Conservation (phyloP, 2,113 vertebrate species). For the Hepsetus odoe region DNA sequence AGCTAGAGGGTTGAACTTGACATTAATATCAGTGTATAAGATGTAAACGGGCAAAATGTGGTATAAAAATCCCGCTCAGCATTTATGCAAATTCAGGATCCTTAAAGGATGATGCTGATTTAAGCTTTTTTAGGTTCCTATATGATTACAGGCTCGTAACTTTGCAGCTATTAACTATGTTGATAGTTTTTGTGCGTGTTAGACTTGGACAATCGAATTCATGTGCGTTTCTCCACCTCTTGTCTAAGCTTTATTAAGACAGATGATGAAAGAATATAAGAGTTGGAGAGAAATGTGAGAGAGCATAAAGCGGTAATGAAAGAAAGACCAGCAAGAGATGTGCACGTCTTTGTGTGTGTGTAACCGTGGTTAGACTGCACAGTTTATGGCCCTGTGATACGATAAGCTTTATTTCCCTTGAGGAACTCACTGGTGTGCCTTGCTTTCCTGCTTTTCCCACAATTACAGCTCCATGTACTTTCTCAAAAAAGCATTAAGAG, state of each 20-base stretch:
- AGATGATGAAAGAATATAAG: slow-evolving; percentile 27
- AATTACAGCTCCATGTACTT: slow-evolving; percentile 61
- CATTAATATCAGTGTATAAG: not conserved
- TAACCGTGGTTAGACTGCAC: slow-evolving; percentile 17
- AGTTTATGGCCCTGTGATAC: slow-evolving; percentile 51
- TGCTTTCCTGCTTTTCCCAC: slow-evolving; percentile 59
- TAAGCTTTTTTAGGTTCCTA: not conserved
- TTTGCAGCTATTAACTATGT: not conserved
- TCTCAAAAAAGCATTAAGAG: slow-evolving; percentile 53
- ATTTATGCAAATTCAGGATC: not conserved
- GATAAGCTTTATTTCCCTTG: slow-evolving; percentile 61
- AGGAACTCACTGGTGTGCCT: slow-evolving; percentile 55
- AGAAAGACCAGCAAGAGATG: not conserved
- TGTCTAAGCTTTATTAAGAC: not conserved
- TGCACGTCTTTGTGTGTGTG: not conserved
- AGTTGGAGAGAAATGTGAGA: not conserved
- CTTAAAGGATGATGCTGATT: not conserved
- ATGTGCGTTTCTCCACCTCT: not conserved
- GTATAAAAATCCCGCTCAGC: not conserved
- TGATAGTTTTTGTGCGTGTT: not conserved
- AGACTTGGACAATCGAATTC: not conserved
- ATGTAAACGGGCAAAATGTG: not conserved
- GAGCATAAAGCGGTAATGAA: not conserved
- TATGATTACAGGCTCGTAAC: too few species aligned
- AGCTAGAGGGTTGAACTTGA: not conserved